phyloP scores from a whole-genome alignment of 2,797 vertebrate species.

The Hydrolagus colliei region DNA sequence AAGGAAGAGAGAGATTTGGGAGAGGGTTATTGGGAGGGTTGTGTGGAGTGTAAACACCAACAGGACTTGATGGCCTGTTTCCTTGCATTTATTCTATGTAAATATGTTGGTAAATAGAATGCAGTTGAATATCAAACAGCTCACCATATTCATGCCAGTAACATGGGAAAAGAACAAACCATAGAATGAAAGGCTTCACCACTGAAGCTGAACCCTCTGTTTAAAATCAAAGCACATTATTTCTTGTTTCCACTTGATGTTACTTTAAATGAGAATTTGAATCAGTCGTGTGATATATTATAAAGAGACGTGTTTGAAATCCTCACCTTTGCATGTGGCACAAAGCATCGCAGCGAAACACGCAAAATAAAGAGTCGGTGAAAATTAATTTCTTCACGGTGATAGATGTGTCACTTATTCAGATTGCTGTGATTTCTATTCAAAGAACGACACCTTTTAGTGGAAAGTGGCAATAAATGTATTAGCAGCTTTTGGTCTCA shows the following conservation, averaged over 20 bases:
- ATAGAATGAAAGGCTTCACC: background rate
- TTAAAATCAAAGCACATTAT: constrained; percentile 2
- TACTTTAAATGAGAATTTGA: background rate
- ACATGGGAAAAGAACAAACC: background rate
- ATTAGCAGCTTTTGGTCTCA: background rate
- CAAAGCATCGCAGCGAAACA: constrained; percentile 12
- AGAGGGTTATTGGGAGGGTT: too few species aligned
- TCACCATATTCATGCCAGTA: background rate
- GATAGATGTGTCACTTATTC: constrained; percentile 16
- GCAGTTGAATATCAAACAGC: background rate
- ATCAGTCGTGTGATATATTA: too few species aligned
- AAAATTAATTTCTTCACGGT: constrained; percentile 33
- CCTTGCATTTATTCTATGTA: too few species aligned
- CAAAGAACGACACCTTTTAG: constrained; percentile 9
- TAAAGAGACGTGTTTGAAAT: background rate
- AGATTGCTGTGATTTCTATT: constrained; percentile 26
- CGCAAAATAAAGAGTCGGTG: constrained; percentile 24
- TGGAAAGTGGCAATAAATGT: background rate
- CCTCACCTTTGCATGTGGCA: constrained; percentile 9
- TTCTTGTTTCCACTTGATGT: background rate
- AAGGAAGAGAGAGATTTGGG: too few species aligned
- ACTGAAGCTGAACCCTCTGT: background rate
- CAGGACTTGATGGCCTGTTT: too few species aligned
- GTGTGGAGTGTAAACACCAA: too few species aligned
- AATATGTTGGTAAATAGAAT: background rate